Evolutionary conservation across 2,113 vertebrate genomes (phyloP).

Genomic region (Ochotona princeps): DNA sequence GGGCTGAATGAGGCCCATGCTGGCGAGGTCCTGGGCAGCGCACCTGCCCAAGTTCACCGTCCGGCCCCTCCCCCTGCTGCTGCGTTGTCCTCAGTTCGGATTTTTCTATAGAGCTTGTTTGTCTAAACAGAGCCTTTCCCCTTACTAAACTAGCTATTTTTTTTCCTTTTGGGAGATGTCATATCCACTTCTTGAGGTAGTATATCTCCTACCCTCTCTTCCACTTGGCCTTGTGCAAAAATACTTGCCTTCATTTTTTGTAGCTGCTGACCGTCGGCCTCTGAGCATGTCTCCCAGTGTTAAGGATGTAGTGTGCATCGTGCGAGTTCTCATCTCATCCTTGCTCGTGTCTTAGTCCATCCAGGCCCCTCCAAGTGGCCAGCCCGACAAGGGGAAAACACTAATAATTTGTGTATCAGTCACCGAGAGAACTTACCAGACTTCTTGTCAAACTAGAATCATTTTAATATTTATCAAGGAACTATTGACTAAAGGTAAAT

Average conservation of each 20-base stretch:
- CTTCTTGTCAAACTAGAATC: not conserved
- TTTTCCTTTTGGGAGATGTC: slow-evolving; percentile 89
- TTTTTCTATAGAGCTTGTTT: slow-evolving; percentile 42
- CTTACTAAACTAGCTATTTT: slow-evolving; percentile 78
- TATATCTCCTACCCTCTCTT: slow-evolving; percentile 65
- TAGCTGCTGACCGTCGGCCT: not conserved
- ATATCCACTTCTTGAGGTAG: slow-evolving; percentile 91
- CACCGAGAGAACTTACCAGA: not conserved
- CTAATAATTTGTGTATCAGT: not conserved
- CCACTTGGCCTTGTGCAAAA: not conserved
- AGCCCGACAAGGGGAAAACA: not conserved
- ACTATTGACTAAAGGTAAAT: not conserved
- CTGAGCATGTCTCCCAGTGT: not conserved
- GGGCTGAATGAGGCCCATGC: not conserved
- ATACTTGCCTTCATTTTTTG: not conserved
- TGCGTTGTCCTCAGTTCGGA: not conserved
- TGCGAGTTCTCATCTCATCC: not conserved
- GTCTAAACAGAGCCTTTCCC: slow-evolving; percentile 40
- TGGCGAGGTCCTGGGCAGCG: fast-evolving
- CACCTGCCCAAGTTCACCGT: fast-evolving
- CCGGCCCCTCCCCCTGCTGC: fast-evolving
- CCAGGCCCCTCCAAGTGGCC: fast-evolving
- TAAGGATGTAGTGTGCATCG: slow-evolving; percentile 72
- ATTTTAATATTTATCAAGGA: not conserved
- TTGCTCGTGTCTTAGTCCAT: not conserved